phyloP scores from a whole-genome alignment of 1,140 invertebrate species.

The Cryptotermes secundus region DNA sequence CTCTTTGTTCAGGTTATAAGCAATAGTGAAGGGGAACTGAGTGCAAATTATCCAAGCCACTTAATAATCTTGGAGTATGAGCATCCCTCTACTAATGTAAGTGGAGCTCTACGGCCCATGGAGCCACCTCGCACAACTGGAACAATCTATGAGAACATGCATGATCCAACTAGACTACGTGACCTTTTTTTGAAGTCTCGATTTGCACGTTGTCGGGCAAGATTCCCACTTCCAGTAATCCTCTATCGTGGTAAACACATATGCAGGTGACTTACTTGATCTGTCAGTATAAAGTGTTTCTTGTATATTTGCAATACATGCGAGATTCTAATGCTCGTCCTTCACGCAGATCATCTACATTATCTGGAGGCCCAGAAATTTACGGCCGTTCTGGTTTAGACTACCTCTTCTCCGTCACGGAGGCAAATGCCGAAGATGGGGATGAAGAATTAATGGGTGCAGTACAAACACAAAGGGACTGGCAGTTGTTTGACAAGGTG shows the following conservation, averaged over 20 bases:
- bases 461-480: constrained; percentile 48
- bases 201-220: constrained; percentile 66
- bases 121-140: constrained; percentile 47
- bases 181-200: constrained; percentile 57
- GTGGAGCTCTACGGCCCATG: constrained; percentile 41
- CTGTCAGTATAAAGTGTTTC: not conserved
- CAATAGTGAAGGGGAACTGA: constrained; percentile 70
- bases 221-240: constrained; percentile 80
- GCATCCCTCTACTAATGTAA: constrained; percentile 43
- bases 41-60: constrained; percentile 71
- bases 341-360: constrained; percentile 59
- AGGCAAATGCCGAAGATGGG: constrained; percentile 39
- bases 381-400: constrained; percentile 65
- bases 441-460: constrained; percentile 41
- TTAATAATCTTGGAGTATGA: constrained; percentile 71
- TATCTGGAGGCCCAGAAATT: constrained; percentile 73
- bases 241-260: constrained; percentile 73
- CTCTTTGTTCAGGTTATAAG: constrained; percentile 53
- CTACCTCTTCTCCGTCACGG: constrained; percentile 52
- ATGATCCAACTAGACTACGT: constrained; percentile 58
- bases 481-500: constrained; percentile 64
- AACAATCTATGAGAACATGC: constrained; percentile 63
- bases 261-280: constrained; percentile 49
- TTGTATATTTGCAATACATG: not conserved
- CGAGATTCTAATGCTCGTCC: not conserved